Evolutionary conservation across 2,888 invertebrate species (phyloP), one percentile per base, ranked within the genome.

Genomic region (Trissolcus brochymenae): DNA sequence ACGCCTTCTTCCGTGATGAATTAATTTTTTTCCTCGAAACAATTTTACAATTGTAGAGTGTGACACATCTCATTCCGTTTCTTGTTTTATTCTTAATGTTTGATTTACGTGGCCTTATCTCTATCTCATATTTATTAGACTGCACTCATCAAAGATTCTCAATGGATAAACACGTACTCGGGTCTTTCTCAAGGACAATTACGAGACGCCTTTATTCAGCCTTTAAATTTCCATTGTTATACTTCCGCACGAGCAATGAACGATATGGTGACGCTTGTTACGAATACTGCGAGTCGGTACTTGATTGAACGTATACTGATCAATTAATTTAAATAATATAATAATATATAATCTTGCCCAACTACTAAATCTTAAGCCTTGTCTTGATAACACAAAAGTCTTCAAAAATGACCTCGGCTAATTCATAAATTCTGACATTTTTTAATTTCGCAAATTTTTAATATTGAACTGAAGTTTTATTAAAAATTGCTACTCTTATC

Each of bases 141-240:
- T 35, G 35, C 35, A 35, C 35, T 35, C 7, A 35, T 35, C 35
- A 35, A 35, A 46, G 25, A n/a, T 35, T 46, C 35, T 29, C 29
- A 46, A 14, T 49, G 16, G 17, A 19, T 55, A 55, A 65, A 29
- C 25, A 49, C 49, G 35, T 61, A 61, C 14, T 61, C 53, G 1
- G 51, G 41, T 53, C 41, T 21, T 1, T 41, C 51, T 61, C 61
- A 61, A 61, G 61, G 61, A 19, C 61, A 61, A 40, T 19, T 13
- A 40, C 40, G 40, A 50, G 64, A 64, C 29, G 25, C 54, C 46
- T 54, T 49, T 35, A 65, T 49, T 17, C 49, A 7, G 40, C n/a
- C 40, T 55, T 56, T 56, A 56, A 51, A 51, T 16, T 17, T 67
- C 57, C 66, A 51, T 59, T 67, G 59, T 67, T 51, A 67, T 40